Conservation (phyloP, 2,113 vertebrate species). For the Colistium nudipinnis region DNA sequence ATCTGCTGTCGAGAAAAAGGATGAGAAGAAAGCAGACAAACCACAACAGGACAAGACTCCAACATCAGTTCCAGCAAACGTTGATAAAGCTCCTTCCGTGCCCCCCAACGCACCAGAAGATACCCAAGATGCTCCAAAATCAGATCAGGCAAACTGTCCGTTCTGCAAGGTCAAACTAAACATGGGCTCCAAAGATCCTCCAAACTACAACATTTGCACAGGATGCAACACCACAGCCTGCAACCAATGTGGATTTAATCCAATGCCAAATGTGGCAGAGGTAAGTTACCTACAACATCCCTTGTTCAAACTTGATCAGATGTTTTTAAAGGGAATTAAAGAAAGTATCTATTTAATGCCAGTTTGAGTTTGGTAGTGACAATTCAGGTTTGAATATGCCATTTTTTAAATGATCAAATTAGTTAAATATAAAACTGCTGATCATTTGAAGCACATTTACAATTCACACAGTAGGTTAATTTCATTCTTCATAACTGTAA, state of each 20-base stretch:
- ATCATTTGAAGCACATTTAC: too few relatives aligned
- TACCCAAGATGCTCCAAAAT: slow-evolving; percentile 43
- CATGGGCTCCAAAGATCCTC: slow-evolving; percentile 82
- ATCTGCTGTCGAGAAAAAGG: slow-evolving; percentile 30
- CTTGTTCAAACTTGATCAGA: too few relatives aligned
- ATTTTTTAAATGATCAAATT: too few relatives aligned
- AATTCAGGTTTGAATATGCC: too few relatives aligned
- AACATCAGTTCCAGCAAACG: slow-evolving; percentile 49
- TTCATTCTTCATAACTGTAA: too few relatives aligned
- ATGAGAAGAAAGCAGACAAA: slow-evolving; percentile 46
- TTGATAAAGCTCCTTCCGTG: slow-evolving; percentile 46
- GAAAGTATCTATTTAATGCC: too few relatives aligned
- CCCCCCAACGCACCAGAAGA: slow-evolving; percentile 44
- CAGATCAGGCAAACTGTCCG: slow-evolving; percentile 79
- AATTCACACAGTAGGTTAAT: too few relatives aligned
- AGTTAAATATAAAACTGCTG: too few relatives aligned
- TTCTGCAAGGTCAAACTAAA: slow-evolving; percentile 93
- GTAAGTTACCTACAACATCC: too few relatives aligned
- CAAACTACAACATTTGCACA: slow-evolving; percentile 93
- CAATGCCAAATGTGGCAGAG: slow-evolving; percentile 88
- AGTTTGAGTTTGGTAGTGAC: too few relatives aligned
- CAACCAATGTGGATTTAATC: slow-evolving; percentile 98
- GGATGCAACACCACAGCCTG: slow-evolving; percentile 92
- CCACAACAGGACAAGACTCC: slow-evolving; percentile 66
- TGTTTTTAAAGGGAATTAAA: too few relatives aligned